These are phyloP conservation scores for Lontra canadensis DNA, from an alignment of 2,113 vertebrate species.

Conservation along the genomic window DNA sequence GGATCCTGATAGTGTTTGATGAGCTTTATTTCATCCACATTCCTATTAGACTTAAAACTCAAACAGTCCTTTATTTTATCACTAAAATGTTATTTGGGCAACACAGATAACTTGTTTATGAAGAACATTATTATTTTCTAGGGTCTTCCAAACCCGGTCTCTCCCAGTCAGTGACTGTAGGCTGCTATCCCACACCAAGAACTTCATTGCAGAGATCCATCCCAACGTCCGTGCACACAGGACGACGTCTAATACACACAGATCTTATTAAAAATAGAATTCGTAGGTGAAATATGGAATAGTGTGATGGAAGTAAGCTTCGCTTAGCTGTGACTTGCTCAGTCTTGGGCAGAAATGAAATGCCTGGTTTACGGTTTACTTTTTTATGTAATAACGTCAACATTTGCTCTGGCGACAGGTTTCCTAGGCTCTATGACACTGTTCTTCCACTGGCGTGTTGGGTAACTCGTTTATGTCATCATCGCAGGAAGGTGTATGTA, in stretches of 20 bases:
- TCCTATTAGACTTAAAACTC: neutral
- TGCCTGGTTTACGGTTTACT: neutral
- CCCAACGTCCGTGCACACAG: no score
- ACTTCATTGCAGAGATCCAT: neutral
- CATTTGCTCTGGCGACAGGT: neutral
- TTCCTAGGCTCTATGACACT: neutral
- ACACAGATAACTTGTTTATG: neutral
- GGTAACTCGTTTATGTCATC: neutral
- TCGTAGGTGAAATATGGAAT: neutral
- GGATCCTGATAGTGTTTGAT: neutral
- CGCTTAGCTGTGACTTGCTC: neutral
- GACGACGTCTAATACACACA: fast-evolving
- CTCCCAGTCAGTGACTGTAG: neutral
- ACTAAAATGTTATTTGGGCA: neutral
- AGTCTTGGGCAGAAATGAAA: neutral
- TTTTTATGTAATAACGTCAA: neutral
- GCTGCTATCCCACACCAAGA: no score
- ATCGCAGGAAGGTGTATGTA: neutral
- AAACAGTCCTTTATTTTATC: neutral
- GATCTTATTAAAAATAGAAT: neutral
- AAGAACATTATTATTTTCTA: neutral
- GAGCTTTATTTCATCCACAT: neutral
- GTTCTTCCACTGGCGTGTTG: neutral
- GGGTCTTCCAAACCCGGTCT: neutral
- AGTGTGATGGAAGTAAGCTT: neutral